phyloP scores from a whole-genome alignment of 1,140 invertebrate genomes.

The Brachionus asplanchnoidis region DNA sequence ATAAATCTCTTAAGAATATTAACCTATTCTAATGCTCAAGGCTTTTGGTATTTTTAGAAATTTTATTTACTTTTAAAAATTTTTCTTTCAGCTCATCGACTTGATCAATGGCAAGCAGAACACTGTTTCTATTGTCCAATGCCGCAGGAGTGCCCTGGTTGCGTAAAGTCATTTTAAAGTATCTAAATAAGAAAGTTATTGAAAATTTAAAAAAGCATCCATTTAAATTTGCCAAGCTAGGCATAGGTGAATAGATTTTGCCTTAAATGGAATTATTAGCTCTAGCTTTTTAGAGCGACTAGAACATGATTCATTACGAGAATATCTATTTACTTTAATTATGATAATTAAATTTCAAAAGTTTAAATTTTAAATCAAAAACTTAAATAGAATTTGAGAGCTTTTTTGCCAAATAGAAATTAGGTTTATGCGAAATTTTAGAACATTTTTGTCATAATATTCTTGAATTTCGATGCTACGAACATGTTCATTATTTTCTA shows the following conservation, averaged over 20 bases:
- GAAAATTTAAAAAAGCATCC: not conserved
- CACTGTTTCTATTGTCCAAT: not conserved
- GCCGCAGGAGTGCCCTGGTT: not conserved
- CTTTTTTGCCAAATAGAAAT: not conserved
- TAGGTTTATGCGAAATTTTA: not conserved
- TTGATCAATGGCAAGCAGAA: conserved; percentile 31
- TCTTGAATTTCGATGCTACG: not conserved
- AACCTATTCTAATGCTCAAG: conserved; percentile 14
- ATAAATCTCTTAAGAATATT: not conserved
- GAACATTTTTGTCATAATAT: not conserved
- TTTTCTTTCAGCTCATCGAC: conserved; percentile 32
- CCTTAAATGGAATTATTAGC: not conserved
- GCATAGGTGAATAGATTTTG: not conserved
- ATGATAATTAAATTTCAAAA: not conserved
- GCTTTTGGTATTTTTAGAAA: not conserved
- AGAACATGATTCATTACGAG: conserved; percentile 12
- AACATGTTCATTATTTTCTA: not conserved
- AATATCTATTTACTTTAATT: not conserved
- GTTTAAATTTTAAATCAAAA: not conserved
- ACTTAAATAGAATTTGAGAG: not conserved
- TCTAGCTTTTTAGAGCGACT: not conserved
- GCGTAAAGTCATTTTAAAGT: conserved; percentile 18
- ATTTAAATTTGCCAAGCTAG: not conserved
- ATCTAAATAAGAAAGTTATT: not conserved
- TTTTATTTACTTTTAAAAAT: conserved; percentile 37